Conservation (phyloP, 1,140 invertebrate species). For the Euschistus heros region DNA sequence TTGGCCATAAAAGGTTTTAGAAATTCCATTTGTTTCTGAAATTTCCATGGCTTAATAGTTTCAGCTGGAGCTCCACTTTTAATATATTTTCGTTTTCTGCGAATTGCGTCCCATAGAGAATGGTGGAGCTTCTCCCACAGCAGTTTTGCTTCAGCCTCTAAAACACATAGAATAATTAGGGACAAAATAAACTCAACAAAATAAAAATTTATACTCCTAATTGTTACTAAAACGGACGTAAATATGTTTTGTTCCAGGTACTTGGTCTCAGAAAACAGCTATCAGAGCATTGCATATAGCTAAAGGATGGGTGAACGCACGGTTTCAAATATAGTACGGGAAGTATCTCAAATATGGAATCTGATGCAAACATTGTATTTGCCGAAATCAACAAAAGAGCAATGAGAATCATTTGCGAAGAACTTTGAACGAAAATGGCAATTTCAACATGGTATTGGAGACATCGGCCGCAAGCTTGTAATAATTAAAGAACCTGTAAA, state of each 20-base stretch:
- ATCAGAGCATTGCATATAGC: conserved; percentile 25
- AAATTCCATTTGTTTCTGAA: too few relatives aligned
- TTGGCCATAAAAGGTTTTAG: too few relatives aligned
- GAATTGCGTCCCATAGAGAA: conserved; percentile 25
- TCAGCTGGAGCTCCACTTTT: conserved; percentile 26
- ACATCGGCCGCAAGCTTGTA: conserved; percentile 36
- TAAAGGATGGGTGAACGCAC: conserved; percentile 30
- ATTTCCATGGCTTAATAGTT: too few relatives aligned
- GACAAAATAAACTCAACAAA: neutral
- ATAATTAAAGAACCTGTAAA: conserved; percentile 30
- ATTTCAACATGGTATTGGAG: conserved; percentile 38
- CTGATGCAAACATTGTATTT: too few relatives aligned
- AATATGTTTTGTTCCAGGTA: too few relatives aligned
- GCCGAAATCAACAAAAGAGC: too few relatives aligned
- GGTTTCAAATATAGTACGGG: conserved; percentile 29
- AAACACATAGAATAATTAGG: conserved; percentile 2
- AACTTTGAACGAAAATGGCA: too few relatives aligned
- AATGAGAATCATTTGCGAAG: too few relatives aligned
- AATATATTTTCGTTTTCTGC: conserved; percentile 21
- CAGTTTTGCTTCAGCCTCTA: conserved; percentile 20
- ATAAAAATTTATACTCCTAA: conserved; percentile 20
- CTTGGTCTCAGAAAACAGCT: conserved; percentile 25
- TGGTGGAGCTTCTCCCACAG: conserved; percentile 25
- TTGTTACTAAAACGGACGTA: too few relatives aligned
- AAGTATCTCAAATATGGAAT: conserved; percentile 27